phyloP scores from a whole-genome alignment of 1,140 invertebrate species.

The Camponotus vicinus region DNA sequence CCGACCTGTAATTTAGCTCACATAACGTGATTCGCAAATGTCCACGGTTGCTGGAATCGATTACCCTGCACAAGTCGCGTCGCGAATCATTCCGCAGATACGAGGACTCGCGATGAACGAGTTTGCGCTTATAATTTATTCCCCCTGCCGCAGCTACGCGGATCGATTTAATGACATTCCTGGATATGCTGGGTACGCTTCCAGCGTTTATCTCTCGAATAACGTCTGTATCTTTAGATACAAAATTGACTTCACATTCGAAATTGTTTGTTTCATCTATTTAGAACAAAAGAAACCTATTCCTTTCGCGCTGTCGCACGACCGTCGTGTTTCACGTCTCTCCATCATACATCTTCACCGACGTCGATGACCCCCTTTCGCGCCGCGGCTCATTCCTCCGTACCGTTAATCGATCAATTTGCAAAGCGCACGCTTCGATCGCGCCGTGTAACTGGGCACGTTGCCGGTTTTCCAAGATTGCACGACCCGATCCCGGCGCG shows the following conservation, averaged over 20 bases:
- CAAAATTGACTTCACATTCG: not conserved
- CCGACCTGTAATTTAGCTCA: not conserved
- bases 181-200: not conserved
- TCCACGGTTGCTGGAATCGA: constrained; percentile 4
- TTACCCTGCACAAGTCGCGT: not conserved
- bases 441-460: constrained; percentile 30
- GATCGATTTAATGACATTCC: not conserved
- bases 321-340: not conserved
- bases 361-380: constrained; percentile 28
- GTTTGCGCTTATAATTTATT: constrained; percentile 1
- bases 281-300: constrained; percentile 20
- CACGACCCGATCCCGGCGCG: constrained; percentile 33
- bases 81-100: constrained; percentile 9
- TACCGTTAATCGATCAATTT: constrained; percentile 78
- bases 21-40: not conserved
- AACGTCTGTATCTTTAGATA: not conserved
- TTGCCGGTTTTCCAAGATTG: constrained; percentile 50
- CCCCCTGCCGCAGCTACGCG: no score
- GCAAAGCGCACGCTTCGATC: constrained; percentile 61
- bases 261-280: not conserved
- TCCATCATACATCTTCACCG: constrained; percentile 38
- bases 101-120: not conserved
- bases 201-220: constrained; percentile 31
- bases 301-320: constrained; percentile 2
- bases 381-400: constrained; percentile 52